Evolutionary conservation across 2,888 invertebrate species (phyloP), one percentile per base, ranked within the genome.

Genomic region (Drosophila austrosaltans): DNA sequence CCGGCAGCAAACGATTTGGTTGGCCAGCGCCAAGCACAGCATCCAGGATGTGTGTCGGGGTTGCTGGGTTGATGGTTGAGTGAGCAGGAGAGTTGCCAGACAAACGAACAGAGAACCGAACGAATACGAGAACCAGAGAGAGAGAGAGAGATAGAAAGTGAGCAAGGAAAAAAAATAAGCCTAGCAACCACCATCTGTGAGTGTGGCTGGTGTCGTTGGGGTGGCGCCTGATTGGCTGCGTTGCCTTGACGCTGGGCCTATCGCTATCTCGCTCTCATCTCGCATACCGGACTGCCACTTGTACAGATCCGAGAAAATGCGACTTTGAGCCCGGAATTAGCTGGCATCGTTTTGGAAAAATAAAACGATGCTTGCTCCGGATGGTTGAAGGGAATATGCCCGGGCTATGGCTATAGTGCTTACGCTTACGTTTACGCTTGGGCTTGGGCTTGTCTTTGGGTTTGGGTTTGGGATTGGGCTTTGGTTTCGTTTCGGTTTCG

Each of bases 281-380:
- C 53, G 59, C 69, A 74, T 69, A 79, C 75, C 56, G 56, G 30
- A 57, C 75, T 74, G 72, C 75, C 85, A 85, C 85, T 85, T 85
- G 80, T 77, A 56, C 77, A 89, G 84, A 86, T 87, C 77, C 87
- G 81, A 79, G 83, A 85, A 85, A 80, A 85, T 76, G 77, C 86
- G 85, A 85, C 88, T 86, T 87, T 90, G 86, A 90, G 90, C 82
- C 86, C 77, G 79, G 89, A 90, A 90, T 89, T 90, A 90, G 90
- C 89, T 86, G 77, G 73, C 71, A 66, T 65, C 86, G 82, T 73
- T 73, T 79, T 75, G 72, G 72, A 70, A 79, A 79, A 72, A 78
- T 77, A 84, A 65, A 75, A 62, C 79, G 75, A 28, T 36, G 54
- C 53, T 53, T 16, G 16, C 16, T 16, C 16, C 3, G 36, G 36